Percentiles rank a stretch among this genome's conserved stretches.
Evolutionary conservation across 2,113 vertebrate genomes (phyloP).

Genomic region (Catharus fuscescens): DNA sequence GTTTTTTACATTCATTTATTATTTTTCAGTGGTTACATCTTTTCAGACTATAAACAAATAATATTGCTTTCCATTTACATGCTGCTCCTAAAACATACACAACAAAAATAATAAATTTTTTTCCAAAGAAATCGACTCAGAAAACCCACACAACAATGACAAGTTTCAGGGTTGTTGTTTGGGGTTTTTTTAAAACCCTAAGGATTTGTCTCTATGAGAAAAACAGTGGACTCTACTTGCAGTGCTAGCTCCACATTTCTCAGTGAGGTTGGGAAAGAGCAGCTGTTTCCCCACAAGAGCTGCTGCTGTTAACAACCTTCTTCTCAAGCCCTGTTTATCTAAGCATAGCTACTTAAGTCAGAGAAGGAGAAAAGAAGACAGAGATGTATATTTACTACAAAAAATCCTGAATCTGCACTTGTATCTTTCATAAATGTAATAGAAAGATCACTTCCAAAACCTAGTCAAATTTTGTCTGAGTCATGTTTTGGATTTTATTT

Average conservation of each 20-base stretch:
- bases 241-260: background rate
- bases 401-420: background rate
- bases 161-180: background rate
- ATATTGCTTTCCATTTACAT: background rate
- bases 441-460: background rate
- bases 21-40: background rate
- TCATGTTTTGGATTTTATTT: background rate
- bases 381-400: background rate
- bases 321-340: background rate
- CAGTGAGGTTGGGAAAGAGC: background rate
- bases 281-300: background rate
- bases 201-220: background rate
- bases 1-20: background rate
- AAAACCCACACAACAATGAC: background rate
- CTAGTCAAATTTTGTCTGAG: background rate
- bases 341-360: background rate
- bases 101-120: background rate
- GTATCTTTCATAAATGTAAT: background rate
- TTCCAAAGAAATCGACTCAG: background rate
- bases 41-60: background rate
- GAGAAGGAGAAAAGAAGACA: background rate
- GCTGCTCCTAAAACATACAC: background rate
- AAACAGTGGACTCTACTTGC: background rate
- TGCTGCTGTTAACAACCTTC: background rate
- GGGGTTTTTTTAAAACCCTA: background rate